Evolutionary conservation across 2,113 vertebrate genomes (phyloP), one percentile per base, ranked within the genome.

Genomic region (Thermophis baileyi): DNA sequence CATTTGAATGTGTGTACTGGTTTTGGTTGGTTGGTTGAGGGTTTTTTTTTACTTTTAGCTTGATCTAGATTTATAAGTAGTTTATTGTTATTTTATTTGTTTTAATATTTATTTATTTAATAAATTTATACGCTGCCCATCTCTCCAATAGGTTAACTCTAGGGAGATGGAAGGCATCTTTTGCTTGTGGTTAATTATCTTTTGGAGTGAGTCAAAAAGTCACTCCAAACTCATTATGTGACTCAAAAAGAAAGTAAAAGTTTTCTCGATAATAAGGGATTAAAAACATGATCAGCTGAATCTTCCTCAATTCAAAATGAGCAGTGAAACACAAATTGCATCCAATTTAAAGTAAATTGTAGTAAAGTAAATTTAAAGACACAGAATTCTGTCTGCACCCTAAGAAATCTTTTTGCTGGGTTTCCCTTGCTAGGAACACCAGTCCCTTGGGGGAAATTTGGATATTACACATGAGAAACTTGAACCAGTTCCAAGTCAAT

Each of bases 401-500:
- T 6, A 50, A 46, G 18, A n/a, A 40, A 90, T 30, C 30, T 50
- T 89, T 60, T 81, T 8, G 7, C 35, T 27, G 60, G 44, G 54
- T 69, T 40, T 63, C 35, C 53, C 53, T 44, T 69, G 49, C 93
- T 53, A 35, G 54, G 47, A 91, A 53, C 35, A 53, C 86, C 49
- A 27, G 25, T 4, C 9, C 25, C 81, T 27, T 10, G 40, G 49
- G 24, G 16, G 89, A 85, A 30, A 24, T 6, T 12, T 44, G 54
- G 51, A 46, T 6, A 74, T 91, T 51, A n/a, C 81, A 55, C 20
- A 90, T 91, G 90, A 91, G 87, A 85, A 92, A 50, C 86, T 89
- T 55, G 95, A 95, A 91, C 8, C 16, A 90, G 87, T 20, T 50
- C 87, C 94, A n/a, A 87, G 50, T 94, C 90, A 89, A 96, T 87